Percentiles rank a stretch among this genome's conserved stretches.
Conservation (phyloP, 53 echinoderm and acorn worm species). For the Paracentrotus lividus region DNA sequence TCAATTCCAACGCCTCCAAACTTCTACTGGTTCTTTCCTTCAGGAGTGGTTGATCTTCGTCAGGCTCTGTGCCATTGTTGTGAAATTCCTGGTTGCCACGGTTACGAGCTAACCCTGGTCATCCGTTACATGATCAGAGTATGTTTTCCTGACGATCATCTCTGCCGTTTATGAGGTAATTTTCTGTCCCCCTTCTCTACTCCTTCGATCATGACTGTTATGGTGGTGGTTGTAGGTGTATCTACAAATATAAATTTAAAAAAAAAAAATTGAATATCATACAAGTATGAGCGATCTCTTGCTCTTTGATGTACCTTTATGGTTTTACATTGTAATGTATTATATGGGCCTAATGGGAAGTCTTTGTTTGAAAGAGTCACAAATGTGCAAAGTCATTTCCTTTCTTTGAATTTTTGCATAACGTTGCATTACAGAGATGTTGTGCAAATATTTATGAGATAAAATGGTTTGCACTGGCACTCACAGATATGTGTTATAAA, state of each 20-base stretch:
- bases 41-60: slow-evolving; percentile 18
- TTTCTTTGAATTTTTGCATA: too few species aligned
- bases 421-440: too few species aligned
- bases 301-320: too few species aligned
- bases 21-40: slow-evolving; percentile 62
- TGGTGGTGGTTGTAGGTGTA: slow-evolving; percentile 68
- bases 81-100: slow-evolving; percentile 35
- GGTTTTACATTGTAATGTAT: too few species aligned
- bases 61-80: slow-evolving; percentile 44
- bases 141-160: slow-evolving; percentile 63
- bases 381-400: too few species aligned
- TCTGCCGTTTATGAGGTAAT: neutral
- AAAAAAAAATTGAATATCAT: neutral
- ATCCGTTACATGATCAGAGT: slow-evolving; percentile 51
- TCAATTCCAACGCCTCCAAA: slow-evolving; percentile 56
- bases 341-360: too few species aligned
- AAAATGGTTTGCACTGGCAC: too few species aligned
- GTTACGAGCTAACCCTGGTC: slow-evolving; percentile 8
- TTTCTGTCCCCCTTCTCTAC: slow-evolving; percentile 72
- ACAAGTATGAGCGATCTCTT: too few species aligned
- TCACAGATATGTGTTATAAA: too few species aligned
- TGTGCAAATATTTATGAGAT: too few species aligned
- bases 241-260: neutral
- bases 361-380: too few species aligned
- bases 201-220: slow-evolving; percentile 83